These are phyloP conservation scores for Eupithecia inturbata DNA, from an alignment of 2,888 invertebrate species.

Conservation along the genomic window DNA sequence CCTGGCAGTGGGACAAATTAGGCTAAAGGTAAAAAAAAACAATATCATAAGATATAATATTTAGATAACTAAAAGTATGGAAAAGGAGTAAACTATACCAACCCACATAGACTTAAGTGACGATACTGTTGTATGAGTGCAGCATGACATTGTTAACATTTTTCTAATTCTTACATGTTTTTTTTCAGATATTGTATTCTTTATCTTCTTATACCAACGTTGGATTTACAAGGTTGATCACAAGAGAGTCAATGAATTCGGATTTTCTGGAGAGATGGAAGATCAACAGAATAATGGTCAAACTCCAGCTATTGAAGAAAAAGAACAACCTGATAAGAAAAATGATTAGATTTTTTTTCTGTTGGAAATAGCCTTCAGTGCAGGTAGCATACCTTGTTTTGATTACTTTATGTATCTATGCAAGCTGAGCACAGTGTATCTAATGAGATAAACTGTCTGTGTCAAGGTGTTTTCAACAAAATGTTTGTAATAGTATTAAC, in stretches of 20 bases:
- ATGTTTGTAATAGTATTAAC: conserved; percentile 23
- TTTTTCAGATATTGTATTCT: conserved; percentile 97
- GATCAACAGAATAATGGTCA: conserved; percentile 77
- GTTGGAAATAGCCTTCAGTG: conserved; percentile 4
- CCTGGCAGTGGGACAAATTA: neutral
- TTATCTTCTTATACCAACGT: conserved; percentile 99
- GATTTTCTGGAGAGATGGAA: conserved; percentile 97
- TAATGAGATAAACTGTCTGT: conserved; percentile 19
- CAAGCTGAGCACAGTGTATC: conserved; percentile 6
- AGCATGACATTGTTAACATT: neutral
- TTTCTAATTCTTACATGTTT: conserved; percentile 24
- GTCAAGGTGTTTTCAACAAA: conserved; percentile 22
- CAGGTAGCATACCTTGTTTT: neutral
- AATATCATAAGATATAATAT: too few species aligned
- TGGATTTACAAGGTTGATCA: conserved; percentile 99
- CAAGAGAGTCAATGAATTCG: conserved; percentile 98
- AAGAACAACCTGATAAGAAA: conserved; percentile 70
- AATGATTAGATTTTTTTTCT: conserved; percentile 66
- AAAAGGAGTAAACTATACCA: neutral
- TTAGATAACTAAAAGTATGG: neutral
- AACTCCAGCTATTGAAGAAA: conserved; percentile 67
- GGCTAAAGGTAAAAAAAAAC: neutral
- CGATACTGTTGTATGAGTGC: neutral
- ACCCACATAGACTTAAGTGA: neutral
- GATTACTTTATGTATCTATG: conserved; percentile 9